These are phyloP conservation scores for Gadopsis bispinosus DNA, from an alignment of 2,797 vertebrate species.

Conservation along the genomic window DNA sequence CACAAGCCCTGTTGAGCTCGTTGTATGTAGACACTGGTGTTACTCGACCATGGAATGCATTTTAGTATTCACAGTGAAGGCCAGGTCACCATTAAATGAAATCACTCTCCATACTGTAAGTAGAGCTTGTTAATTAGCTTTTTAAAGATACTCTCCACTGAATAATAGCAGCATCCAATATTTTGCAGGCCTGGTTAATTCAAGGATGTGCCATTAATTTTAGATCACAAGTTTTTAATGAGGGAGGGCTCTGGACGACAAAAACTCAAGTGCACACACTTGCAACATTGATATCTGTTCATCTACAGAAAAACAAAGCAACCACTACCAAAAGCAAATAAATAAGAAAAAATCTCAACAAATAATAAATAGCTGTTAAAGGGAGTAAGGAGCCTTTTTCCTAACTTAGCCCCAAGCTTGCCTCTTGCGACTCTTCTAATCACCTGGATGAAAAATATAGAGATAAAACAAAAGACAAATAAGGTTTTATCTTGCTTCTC, in stretches of 20 bases:
- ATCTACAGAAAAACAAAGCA: slow-evolving; percentile 1
- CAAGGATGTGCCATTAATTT: slow-evolving; percentile 61
- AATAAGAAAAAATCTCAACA: neutral
- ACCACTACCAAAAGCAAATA: neutral
- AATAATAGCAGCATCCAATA: slow-evolving; percentile 55
- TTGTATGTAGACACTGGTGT: slow-evolving; percentile 10
- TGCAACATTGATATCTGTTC: slow-evolving; percentile 14
- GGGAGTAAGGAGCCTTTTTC: too few species aligned
- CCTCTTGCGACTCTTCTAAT: neutral
- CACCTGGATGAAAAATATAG: neutral
- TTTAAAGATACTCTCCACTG: slow-evolving; percentile 59
- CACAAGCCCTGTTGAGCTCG: neutral
- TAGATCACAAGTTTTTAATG: slow-evolving; percentile 47
- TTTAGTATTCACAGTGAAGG: slow-evolving; percentile 52
- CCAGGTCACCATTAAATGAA: slow-evolving; percentile 53
- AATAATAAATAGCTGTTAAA: neutral
- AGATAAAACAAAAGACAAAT: neutral
- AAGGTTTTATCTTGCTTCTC: neutral
- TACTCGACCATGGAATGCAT: slow-evolving; percentile 24
- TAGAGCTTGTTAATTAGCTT: slow-evolving; percentile 64
- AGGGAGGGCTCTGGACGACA: slow-evolving; percentile 4
- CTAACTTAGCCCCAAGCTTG: neutral
- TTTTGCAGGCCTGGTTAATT: slow-evolving; percentile 53
- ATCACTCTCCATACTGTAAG: slow-evolving; percentile 55
- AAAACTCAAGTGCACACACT: neutral